A percentile compares a stretch with the other conserved stretches of the same genome.
Conservation (phyloP, 92 coral and sea anemone genomes). For the Ricordea florida region DNA sequence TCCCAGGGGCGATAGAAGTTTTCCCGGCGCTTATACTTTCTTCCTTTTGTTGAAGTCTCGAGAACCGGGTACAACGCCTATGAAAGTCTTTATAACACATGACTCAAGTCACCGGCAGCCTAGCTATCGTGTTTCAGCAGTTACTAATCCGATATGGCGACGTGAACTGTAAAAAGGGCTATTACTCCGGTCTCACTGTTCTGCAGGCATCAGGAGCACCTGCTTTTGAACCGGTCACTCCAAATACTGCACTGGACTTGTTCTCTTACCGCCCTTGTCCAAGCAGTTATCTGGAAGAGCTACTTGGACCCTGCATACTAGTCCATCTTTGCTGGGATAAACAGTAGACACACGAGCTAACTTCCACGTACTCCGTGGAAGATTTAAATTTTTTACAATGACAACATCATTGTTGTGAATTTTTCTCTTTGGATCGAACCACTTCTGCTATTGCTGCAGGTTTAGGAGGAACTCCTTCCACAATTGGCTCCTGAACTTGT, state of each 20-base stretch:
- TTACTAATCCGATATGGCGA: no score
- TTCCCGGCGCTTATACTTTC: no score
- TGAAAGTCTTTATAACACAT: no score
- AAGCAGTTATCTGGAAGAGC: conserved; percentile 40
- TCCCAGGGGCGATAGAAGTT: no score
- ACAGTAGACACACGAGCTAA: conserved; percentile 31
- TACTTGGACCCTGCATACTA: conserved; percentile 46
- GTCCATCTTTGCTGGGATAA: conserved; percentile 44
- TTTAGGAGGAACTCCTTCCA: not conserved
- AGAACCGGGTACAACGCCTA: no score
- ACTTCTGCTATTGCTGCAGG: conserved; percentile 33
- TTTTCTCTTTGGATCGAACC: not conserved
- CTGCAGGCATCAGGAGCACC: not conserved
- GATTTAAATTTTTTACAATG: conserved; percentile 24
- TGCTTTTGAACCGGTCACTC: conserved; percentile 37
- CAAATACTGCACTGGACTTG: not conserved
- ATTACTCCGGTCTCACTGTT: no score
- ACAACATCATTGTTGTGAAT: conserved; percentile 28
- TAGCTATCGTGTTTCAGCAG: no score
- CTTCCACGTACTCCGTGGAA: conserved; percentile 35
- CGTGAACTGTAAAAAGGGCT: no score
- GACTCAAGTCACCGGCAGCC: no score
- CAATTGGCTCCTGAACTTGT: conserved; percentile 16
- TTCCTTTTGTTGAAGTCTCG: no score
- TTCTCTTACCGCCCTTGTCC: conserved; percentile 35